These are phyloP conservation scores for Sebastes hubbsi DNA, from an alignment of 2,797 vertebrate genomes.

Conservation along the genomic window DNA sequence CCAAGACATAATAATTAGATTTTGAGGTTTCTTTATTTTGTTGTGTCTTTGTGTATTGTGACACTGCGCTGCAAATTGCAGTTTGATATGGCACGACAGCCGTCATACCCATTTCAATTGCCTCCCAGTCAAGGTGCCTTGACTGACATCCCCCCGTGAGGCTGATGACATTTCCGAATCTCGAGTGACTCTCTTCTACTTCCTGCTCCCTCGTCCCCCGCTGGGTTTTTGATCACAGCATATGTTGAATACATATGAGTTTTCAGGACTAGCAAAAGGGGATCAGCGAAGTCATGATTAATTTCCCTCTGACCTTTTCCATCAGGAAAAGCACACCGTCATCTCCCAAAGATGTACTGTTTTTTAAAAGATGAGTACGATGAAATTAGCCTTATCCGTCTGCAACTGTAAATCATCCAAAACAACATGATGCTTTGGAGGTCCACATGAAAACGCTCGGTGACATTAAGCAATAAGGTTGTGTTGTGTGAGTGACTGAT, in stretches of 20 bases:
- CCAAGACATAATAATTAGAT: constrained; percentile 7
- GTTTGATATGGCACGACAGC: constrained; percentile 56
- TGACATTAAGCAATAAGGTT: constrained; percentile 61
- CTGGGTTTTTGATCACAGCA: constrained; percentile 46
- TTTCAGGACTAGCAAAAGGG: constrained; percentile 39
- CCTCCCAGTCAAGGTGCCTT: constrained; percentile 52
- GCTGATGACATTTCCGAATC: constrained; percentile 69
- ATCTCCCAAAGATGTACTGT: constrained; percentile 10
- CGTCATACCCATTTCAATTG: constrained; percentile 49
- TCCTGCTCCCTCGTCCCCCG: constrained; percentile 28
- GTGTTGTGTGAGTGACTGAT: constrained; percentile 56
- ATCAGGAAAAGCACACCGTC: not conserved
- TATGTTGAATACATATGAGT: constrained; percentile 57
- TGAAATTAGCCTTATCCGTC: constrained; percentile 42
- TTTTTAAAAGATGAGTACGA: constrained; percentile 17
- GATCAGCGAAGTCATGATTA: constrained; percentile 24
- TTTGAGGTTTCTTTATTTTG: not conserved
- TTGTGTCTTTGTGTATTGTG: constrained; percentile 10
- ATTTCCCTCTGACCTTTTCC: constrained; percentile 54
- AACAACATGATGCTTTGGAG: constrained; percentile 22
- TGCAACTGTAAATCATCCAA: constrained; percentile 26
- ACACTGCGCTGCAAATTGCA: constrained; percentile 45
- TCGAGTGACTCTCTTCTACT: constrained; percentile 48
- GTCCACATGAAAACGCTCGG: constrained; percentile 19
- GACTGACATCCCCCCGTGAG: constrained; percentile 59